These are phyloP conservation scores for Sinohyriopsis cumingii DNA, from an alignment of 2,888 invertebrate genomes.

Conservation along the genomic window DNA sequence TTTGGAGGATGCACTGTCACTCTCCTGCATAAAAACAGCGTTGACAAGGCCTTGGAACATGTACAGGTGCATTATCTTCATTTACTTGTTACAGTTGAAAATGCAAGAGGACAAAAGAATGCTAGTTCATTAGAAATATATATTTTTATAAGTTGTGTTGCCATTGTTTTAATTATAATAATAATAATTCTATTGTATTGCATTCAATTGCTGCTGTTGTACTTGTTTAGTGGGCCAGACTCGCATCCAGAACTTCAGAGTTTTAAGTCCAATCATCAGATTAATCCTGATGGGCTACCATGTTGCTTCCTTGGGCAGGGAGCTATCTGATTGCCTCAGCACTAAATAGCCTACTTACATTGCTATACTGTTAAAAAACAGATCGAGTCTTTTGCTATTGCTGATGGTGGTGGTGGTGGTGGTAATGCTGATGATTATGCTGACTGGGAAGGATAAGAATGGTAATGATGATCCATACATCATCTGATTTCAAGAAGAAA, in stretches of 20 bases:
- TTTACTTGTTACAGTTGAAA: neutral
- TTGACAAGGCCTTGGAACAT: constrained; percentile 79
- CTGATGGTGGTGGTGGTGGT: no score
- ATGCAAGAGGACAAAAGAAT: neutral
- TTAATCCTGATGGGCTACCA: no score
- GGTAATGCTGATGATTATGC: no score
- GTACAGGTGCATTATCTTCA: constrained; percentile 74
- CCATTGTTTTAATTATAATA: neutral
- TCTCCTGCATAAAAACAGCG: constrained; percentile 79
- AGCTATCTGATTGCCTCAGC: no score
- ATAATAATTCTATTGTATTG: neutral
- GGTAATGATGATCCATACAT: no score
- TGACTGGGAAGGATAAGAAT: no score
- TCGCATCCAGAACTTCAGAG: no score
- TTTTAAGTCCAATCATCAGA: neutral
- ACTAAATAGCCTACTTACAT: no score
- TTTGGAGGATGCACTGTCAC: constrained; percentile 94
- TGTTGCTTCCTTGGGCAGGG: no score
- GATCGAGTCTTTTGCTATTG: no score
- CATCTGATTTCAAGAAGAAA: no score
- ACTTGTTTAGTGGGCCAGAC: neutral
- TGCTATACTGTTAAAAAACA: no score
- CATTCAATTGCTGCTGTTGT: neutral
- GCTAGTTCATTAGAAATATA: neutral
- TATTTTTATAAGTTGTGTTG: neutral